Conservation (phyloP, 2,113 vertebrate genomes). For the Rallus limicola region DNA sequence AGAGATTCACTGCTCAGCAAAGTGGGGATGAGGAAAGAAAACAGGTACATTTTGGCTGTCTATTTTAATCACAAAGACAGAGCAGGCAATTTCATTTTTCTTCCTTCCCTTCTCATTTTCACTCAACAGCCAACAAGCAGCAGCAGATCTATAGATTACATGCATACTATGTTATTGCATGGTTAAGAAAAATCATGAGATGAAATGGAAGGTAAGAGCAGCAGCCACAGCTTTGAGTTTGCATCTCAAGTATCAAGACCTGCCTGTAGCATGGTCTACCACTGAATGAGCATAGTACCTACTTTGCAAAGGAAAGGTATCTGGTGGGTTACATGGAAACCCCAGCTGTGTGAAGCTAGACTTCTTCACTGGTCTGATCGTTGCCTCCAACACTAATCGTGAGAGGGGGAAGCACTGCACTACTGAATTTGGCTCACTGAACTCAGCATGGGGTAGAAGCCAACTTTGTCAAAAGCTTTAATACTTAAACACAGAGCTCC, state of each 20-base stretch:
- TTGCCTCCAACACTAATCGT: not conserved
- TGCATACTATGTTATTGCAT: not conserved
- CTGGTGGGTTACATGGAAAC: not conserved
- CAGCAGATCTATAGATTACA: not conserved
- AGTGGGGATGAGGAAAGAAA: not conserved
- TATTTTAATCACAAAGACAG: not conserved
- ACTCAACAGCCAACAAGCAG: not conserved
- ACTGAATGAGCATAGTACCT: not conserved
- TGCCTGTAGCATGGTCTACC: not conserved
- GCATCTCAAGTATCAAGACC: not conserved
- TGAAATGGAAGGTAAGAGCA: not conserved
- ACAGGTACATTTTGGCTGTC: not conserved
- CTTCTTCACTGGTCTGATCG: not conserved
- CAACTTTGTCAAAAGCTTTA: not conserved
- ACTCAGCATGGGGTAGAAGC: not conserved
- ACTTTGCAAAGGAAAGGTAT: not conserved
- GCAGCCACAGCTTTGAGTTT: not conserved
- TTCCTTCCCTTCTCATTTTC: not conserved
- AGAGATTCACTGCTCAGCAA: not conserved
- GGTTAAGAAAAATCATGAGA: not conserved
- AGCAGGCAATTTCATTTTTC: not conserved
- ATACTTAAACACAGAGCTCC: not conserved
- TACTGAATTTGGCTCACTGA: not conserved
- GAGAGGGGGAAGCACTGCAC: not conserved
- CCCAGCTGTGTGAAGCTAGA: not conserved